phyloP scores from a whole-genome alignment of 64 coral and sea anemone species.

The Catalaphyllia jardinei region DNA sequence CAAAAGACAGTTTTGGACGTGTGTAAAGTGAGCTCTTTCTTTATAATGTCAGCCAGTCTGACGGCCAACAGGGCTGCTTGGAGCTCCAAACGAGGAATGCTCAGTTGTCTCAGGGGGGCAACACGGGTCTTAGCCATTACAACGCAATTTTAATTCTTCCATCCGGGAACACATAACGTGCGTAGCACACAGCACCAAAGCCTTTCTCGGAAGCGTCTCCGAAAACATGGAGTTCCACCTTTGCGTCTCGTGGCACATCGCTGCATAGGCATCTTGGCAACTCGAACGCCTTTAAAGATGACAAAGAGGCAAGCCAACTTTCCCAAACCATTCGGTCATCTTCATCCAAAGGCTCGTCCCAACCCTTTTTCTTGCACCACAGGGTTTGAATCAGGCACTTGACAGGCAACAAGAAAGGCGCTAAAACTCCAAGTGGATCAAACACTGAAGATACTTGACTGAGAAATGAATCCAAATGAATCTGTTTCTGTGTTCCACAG shows the following conservation, averaged over 20 bases:
- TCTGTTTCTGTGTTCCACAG: background rate
- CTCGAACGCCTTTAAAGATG: slow-evolving; percentile 17
- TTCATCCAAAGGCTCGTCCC: slow-evolving; percentile 44
- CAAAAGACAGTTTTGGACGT: background rate
- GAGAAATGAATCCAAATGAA: background rate
- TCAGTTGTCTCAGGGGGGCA: slow-evolving; percentile 13
- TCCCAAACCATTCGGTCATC: slow-evolving; percentile 4
- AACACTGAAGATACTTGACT: background rate
- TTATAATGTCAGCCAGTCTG: slow-evolving; percentile 17
- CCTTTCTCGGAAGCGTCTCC: slow-evolving; percentile 40
- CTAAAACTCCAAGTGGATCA: slow-evolving; percentile 20
- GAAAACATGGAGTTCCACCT: slow-evolving; percentile 48
- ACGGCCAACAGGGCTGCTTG: slow-evolving; percentile 46
- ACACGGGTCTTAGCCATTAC: slow-evolving; percentile 35
- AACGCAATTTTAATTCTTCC: slow-evolving; percentile 38
- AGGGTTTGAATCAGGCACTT: slow-evolving; percentile 40
- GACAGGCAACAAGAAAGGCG: slow-evolving; percentile 12
- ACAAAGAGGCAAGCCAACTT: slow-evolving; percentile 11
- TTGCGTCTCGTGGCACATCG: background rate
- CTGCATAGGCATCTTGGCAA: slow-evolving; percentile 33
- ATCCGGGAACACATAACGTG: background rate
- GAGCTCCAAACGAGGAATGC: slow-evolving; percentile 50
- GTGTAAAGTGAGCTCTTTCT: slow-evolving; percentile 18
- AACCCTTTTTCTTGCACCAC: slow-evolving; percentile 12
- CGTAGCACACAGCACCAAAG: slow-evolving; percentile 26